phyloP scores from a whole-genome alignment of 1,140 invertebrate genomes.

The Dryas iulia region DNA sequence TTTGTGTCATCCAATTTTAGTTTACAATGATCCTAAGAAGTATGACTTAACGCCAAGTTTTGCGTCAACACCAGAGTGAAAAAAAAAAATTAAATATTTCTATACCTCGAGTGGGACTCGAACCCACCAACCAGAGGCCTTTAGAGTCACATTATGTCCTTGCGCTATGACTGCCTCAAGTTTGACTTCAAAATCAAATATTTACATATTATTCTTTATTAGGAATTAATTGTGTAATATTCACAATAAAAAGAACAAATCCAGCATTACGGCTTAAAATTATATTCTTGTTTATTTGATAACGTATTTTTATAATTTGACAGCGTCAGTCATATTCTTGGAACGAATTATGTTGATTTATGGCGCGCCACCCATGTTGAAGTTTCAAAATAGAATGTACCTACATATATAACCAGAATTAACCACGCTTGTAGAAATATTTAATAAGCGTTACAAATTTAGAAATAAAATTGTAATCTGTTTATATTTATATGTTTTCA shows the following conservation, averaged over 20 bases:
- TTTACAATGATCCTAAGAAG: too few relatives aligned
- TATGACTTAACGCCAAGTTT: too few relatives aligned
- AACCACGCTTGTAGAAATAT: not conserved
- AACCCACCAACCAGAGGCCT: too few relatives aligned
- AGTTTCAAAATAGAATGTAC: conserved; percentile 56
- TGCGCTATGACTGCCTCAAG: too few relatives aligned
- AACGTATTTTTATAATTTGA: conserved; percentile 49
- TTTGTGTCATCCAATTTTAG: too few relatives aligned
- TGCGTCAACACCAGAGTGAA: too few relatives aligned
- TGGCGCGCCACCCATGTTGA: conserved; percentile 62
- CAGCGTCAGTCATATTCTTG: conserved; percentile 59
- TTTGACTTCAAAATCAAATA: too few relatives aligned
- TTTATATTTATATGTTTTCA: not conserved
- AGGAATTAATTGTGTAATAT: not conserved
- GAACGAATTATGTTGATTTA: conserved; percentile 76
- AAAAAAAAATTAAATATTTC: too few relatives aligned
- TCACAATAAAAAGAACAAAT: not conserved
- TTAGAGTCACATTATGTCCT: too few relatives aligned
- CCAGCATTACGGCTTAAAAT: not conserved
- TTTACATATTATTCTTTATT: too few relatives aligned
- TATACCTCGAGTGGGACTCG: too few relatives aligned
- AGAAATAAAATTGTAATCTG: not conserved
- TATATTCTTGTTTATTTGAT: not conserved
- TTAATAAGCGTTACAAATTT: not conserved
- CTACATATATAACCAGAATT: not conserved